Conservation (phyloP, 2,888 invertebrate genomes). For the Sepioteuthis lessoniana region DNA sequence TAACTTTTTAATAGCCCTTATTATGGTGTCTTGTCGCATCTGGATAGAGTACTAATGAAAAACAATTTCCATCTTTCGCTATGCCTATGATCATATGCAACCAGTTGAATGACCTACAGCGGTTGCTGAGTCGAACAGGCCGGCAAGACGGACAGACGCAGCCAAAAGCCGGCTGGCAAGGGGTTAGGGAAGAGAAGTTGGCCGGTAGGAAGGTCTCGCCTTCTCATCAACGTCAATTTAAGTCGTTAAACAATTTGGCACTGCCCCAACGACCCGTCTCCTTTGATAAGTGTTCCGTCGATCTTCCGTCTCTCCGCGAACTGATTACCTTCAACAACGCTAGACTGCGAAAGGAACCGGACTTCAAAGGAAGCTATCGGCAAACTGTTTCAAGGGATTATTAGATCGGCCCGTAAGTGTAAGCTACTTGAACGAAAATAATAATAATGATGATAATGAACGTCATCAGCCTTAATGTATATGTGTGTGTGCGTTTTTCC, state of each 20-base stretch:
- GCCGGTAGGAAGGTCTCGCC: not conserved
- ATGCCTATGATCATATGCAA: not conserved
- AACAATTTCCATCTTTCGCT: not conserved
- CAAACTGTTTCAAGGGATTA: slow-evolving; percentile 23
- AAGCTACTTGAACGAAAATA: slow-evolving; percentile 23
- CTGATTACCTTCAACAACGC: slow-evolving; percentile 23
- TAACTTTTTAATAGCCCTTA: not conserved
- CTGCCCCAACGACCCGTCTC: not conserved
- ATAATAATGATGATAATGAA: not conserved
- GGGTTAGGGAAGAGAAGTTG: not conserved
- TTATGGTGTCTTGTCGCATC: not conserved
- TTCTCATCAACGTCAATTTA: slow-evolving; percentile 23
- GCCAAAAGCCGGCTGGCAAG: not conserved
- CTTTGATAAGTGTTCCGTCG: not conserved
- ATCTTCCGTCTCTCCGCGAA: not conserved
- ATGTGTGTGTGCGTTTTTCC: not conserved
- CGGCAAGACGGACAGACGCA: not conserved
- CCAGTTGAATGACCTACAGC: not conserved
- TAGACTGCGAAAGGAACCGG: not conserved
- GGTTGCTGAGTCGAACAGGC: not conserved
- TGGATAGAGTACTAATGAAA: not conserved
- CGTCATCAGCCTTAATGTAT: not conserved
- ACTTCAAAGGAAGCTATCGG: not conserved
- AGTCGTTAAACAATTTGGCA: slow-evolving; percentile 21
- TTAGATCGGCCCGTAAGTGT: slow-evolving; percentile 33